phyloP scores from a whole-genome alignment of 1,140 invertebrate genomes.

The Piezodorus guildinii region DNA sequence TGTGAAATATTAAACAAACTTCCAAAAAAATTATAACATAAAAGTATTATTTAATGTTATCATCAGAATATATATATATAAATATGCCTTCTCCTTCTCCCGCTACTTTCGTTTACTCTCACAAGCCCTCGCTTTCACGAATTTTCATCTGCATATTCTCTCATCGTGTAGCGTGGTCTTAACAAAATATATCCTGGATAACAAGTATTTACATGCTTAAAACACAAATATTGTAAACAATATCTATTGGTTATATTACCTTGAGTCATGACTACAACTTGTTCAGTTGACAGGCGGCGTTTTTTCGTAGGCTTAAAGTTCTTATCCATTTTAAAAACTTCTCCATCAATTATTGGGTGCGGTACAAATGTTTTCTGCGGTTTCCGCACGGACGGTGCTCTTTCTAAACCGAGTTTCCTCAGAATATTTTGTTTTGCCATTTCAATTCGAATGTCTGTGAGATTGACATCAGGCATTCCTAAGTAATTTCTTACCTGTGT shows the following conservation, averaged over 20 bases:
- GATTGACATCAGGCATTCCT: background rate
- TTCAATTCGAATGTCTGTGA: constrained; percentile 14
- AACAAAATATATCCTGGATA: too few species aligned
- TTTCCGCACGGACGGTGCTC: background rate
- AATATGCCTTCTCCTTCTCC: too few species aligned
- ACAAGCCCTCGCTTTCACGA: too few species aligned
- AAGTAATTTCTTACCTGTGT: background rate
- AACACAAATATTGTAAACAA: too few species aligned
- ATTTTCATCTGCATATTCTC: too few species aligned
- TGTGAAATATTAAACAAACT: too few species aligned
- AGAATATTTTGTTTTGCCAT: constrained; percentile 17
- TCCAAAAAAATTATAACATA: too few species aligned
- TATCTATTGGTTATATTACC: background rate
- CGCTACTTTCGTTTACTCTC: too few species aligned
- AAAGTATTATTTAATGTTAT: too few species aligned
- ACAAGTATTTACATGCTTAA: too few species aligned
- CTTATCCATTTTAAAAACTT: background rate
- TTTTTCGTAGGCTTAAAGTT: background rate
- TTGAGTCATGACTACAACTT: background rate
- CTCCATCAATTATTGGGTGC: constrained; percentile 3
- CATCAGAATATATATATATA: too few species aligned
- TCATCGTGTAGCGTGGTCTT: too few species aligned
- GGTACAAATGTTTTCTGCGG: background rate
- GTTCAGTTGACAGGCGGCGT: background rate
- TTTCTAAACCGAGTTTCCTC: constrained; percentile 13